A percentile compares a stretch with the other conserved stretches of the same genome.
Conservation (phyloP, 2,888 invertebrate genomes). For the Andrena haemorrhoa region DNA sequence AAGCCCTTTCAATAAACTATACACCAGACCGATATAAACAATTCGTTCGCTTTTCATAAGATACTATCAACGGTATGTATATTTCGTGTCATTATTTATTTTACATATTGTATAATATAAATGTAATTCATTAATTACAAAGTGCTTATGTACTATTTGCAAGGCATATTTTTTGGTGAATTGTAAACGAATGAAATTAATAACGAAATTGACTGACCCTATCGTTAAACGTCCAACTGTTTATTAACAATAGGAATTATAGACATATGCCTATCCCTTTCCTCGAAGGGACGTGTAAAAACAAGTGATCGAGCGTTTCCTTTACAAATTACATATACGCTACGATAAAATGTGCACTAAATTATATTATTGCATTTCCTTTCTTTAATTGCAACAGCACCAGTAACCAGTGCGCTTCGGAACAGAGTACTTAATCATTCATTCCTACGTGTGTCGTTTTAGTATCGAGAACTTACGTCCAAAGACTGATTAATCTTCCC, state of each 20-base stretch:
- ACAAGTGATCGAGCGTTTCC: constrained; percentile 47
- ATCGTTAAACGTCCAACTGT: constrained; percentile 44
- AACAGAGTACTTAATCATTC: constrained; percentile 55
- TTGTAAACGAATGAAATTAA: constrained; percentile 58
- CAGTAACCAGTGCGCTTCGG: constrained; percentile 36
- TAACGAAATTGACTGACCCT: constrained; percentile 49
- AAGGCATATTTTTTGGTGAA: constrained; percentile 73
- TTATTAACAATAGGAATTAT: constrained; percentile 42
- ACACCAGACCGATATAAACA: constrained; percentile 5
- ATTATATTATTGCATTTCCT: constrained; percentile 55
- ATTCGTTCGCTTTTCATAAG: constrained; percentile 9
- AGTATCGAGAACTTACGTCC: constrained; percentile 57
- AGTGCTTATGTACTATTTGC: constrained; percentile 69
- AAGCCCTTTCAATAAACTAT: constrained; percentile 33
- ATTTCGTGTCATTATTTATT: constrained; percentile 59
- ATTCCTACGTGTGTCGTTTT: constrained; percentile 32
- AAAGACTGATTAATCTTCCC: constrained; percentile 55
- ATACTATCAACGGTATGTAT: constrained; percentile 23
- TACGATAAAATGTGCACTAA: constrained; percentile 53
- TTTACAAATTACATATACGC: constrained; percentile 41
- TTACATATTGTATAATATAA: constrained; percentile 70
- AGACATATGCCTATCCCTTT: constrained; percentile 19
- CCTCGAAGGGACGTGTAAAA: constrained; percentile 40
- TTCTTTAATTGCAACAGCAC: constrained; percentile 50
- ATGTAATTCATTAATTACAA: constrained; percentile 70